Percentiles rank a stretch among this genome's conserved stretches.
Evolutionary conservation across 2,888 invertebrate genomes (phyloP).

Genomic region (Ectemnius continuus): DNA sequence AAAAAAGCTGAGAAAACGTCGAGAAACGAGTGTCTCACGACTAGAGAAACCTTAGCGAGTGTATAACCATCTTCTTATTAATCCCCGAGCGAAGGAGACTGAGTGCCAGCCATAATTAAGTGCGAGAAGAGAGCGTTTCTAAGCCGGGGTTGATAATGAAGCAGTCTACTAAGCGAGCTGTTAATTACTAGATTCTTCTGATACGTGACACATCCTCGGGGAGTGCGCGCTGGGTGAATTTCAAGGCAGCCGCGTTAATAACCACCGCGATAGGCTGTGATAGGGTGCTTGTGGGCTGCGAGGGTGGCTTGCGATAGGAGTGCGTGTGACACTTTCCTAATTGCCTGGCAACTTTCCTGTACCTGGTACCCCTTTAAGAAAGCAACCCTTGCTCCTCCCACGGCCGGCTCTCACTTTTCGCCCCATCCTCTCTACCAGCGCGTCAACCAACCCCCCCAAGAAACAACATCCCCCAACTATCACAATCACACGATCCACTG

Average conservation of each 20-base stretch:
- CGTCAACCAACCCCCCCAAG: neutral
- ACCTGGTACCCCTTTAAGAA: conserved; percentile 68
- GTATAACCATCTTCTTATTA: too few relatives aligned
- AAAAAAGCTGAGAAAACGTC: too few relatives aligned
- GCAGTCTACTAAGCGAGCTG: conserved; percentile 8
- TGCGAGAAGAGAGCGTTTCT: too few relatives aligned
- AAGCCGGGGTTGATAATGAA: neutral
- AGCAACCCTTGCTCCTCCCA: conserved; percentile 62
- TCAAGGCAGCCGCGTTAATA: conserved; percentile 60
- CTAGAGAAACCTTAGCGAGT: too few relatives aligned
- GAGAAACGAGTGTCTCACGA: too few relatives aligned
- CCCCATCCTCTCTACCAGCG: conserved; percentile 12
- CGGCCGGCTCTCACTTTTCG: conserved; percentile 25
- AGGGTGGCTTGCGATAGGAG: conserved; percentile 68
- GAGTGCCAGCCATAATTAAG: too few relatives aligned
- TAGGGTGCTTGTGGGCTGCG: conserved; percentile 61
- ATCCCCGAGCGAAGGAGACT: too few relatives aligned
- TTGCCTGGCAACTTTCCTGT: conserved; percentile 69
- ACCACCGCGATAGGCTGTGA: conserved; percentile 64
- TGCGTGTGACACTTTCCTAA: conserved; percentile 77
- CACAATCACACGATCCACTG: neutral
- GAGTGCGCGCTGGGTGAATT: conserved; percentile 36
- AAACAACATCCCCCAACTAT: neutral
- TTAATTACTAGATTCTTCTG: conserved; percentile 38
- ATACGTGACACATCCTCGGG: conserved; percentile 43